Evolutionary conservation across 2,113 vertebrate genomes (phyloP), one percentile per base, ranked within the genome.

Genomic region (Ceratotherium simum): DNA sequence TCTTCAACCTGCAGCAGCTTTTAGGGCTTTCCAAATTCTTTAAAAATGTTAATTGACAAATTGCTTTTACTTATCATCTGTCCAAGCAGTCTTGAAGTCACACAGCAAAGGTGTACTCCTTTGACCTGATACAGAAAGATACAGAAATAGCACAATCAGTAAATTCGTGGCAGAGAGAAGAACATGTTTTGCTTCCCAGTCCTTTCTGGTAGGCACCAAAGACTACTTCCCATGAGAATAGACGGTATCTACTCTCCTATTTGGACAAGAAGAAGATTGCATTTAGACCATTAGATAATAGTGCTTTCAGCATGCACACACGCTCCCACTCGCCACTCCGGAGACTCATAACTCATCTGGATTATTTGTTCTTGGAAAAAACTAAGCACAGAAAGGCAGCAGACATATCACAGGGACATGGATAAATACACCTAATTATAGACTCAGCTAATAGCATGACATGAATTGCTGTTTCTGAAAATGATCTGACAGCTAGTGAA

Each of bases 381-480:
- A 91, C 9, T 79, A 76, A 98, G 85, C 87, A 95, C 23, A 87
- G 7, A 83, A 64, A 20, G 6, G 3, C 27, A 86, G 91, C 86
- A 92, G 80, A 91, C 36, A 76, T 95, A 69, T 97, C 12, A 89
- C 78, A 84, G 51, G 80, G 79, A 91, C 88, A 76, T 95, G 87
- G 90, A 96, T 90, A 97, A 98, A 97, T 95, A 89, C 3, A 58
- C 72, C 78, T 98, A 97, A 98, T 98, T 98, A 98, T 93, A 94
- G 93, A 89, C 91, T 95, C 73, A 92, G 62, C 95, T 91, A 91
- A 97, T 97, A 96, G 6, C 42, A 12, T 96, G 92, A 81, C 91
- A 96, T 39, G 21, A 97, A 96, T 93, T 87, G 89, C 88, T 97
- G 64, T 72, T 98, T 97, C 93, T 98, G 97, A 97, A 97, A 98